Base-by-base conservation (phyloP, 2,888 invertebrate genomes). In the Crematogaster levior region DNA sequence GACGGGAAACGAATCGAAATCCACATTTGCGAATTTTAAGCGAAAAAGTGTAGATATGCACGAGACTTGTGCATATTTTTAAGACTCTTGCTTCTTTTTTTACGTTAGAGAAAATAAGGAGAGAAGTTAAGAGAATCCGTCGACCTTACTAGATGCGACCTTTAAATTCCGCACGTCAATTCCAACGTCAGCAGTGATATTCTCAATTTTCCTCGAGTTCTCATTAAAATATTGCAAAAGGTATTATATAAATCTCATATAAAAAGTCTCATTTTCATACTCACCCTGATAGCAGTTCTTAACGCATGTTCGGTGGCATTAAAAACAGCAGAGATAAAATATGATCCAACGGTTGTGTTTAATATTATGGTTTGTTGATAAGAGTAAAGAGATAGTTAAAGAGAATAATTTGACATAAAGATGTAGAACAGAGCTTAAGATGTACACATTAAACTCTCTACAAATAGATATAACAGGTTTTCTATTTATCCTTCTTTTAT, bases 161-260 rank as follows among this genome's bases (percentile, higher is more conserved):
- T 75, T 75, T 63, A n/a, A 75, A 75, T 63, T 63, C 63, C 63
- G 24, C 51, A n/a, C n/a, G n/a, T n/a, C n/a, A n/a, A n/a, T n/a
- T n/a, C n/a, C 37, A 75, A 51, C 37, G 61, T 63, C 61, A 60
- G 30, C 21, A 37, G 27, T 43, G 63, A 40, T 40, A 63, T 51
- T 63, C 51, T 75, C 40, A 15, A 63, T 63, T 75, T 63, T 63
- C 10, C 63, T 75, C 75, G 51, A 75, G 12, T 75, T 48, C 37
- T 27, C 27, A 48, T 74, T 74, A 63, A 48, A 75, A 34, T 63
- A 34, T 51, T 37, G 34, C 61, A 21, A 75, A 24, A 51, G 51
- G 37, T n/a, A 9, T 63, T 75, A 63, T 75, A 63, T 63, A 63
- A 51, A 75, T 60, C 73, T 34, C 5, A 3, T 43, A 12, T 48